A percentile compares a stretch with the other conserved stretches of the same genome.
phyloP scores from a whole-genome alignment of 2,888 invertebrate genomes.

The Mantis religiosa region DNA sequence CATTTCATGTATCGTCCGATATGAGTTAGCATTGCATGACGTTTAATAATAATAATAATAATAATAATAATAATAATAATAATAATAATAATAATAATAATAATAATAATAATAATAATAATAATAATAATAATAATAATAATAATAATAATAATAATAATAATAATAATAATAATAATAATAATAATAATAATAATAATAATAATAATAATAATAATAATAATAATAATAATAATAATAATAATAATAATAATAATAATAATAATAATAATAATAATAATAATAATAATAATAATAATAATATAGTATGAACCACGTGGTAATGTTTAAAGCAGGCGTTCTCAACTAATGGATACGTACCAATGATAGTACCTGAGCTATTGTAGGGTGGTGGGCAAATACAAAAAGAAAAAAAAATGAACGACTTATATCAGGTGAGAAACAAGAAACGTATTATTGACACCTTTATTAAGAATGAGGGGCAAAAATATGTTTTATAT shows the following conservation, averaged over 20 bases:
- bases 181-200: not conserved
- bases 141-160: not conserved
- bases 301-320: too few relatives aligned
- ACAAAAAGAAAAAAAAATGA: too few relatives aligned
- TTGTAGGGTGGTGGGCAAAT: too few relatives aligned
- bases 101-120: not conserved
- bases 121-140: not conserved
- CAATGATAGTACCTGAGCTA: too few relatives aligned
- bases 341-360: too few relatives aligned
- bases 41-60: not conserved
- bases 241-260: not conserved
- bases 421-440: too few relatives aligned
- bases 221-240: not conserved
- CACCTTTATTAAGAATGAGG: too few relatives aligned
- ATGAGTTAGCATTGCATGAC: too few relatives aligned
- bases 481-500: too few relatives aligned
- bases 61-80: not conserved
- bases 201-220: not conserved
- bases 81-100: not conserved
- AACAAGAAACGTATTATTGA: too few relatives aligned
- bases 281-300: not conserved
- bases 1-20: too few relatives aligned
- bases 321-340: too few relatives aligned
- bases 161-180: not conserved
- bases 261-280: not conserved